A percentile compares a stretch with the other conserved stretches of the same genome.
Conservation (phyloP, 2,113 vertebrate species). For the Myiagra hebetior region DNA sequence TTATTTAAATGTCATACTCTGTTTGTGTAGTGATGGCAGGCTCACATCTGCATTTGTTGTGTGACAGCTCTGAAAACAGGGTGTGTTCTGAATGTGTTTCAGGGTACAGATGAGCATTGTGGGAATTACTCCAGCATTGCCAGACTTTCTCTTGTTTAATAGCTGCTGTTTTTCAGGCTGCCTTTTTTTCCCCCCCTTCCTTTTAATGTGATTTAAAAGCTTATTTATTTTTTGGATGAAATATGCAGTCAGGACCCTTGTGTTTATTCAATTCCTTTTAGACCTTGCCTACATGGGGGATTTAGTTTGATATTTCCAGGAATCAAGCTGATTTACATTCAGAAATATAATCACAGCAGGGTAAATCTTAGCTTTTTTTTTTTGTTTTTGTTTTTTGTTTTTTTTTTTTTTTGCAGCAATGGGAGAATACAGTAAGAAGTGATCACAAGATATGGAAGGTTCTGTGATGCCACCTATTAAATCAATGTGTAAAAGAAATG, state of each 20-base stretch:
- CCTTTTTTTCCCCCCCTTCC: neutral
- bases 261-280: slow-evolving; percentile 21
- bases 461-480: neutral
- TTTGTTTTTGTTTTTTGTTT: no score
- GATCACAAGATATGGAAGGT: neutral
- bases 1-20: slow-evolving; percentile 54
- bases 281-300: neutral
- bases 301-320: slow-evolving; percentile 16
- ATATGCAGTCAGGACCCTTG: neutral
- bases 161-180: neutral
- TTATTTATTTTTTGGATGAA: slow-evolving; percentile 36
- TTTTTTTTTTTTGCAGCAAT: neutral
- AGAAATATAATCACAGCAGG: neutral
- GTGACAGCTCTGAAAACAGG: slow-evolving; percentile 48
- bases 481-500: neutral
- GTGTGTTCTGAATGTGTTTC: neutral
- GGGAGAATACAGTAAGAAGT: neutral
- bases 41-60: slow-evolving; percentile 24
- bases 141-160: slow-evolving; percentile 10
- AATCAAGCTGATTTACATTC: neutral
- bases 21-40: slow-evolving; percentile 29
- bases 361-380: neutral
- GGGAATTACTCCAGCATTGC: slow-evolving; percentile 1
- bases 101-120: neutral
- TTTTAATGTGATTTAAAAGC: slow-evolving; percentile 17